Evolutionary conservation across 2,888 invertebrate genomes (phyloP).

Genomic region (Drosophila longiperda): DNA sequence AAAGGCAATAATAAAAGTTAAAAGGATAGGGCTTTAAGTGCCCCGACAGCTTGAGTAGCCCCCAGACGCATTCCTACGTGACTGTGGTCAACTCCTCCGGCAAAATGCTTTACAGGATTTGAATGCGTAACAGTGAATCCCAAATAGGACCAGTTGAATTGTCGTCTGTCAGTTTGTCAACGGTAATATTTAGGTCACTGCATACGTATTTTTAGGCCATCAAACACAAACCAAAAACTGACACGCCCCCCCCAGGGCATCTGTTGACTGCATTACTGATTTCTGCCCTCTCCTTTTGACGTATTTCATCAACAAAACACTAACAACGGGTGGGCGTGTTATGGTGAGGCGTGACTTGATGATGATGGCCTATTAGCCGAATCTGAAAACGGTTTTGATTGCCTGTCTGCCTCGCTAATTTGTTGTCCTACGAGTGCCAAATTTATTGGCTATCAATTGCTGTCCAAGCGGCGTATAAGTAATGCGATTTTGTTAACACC

Average conservation of each 20-base stretch:
- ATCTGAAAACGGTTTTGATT: slow-evolving; percentile 43
- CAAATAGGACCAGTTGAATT: slow-evolving; percentile 58
- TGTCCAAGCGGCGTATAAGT: slow-evolving; percentile 13
- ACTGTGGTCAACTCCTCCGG: slow-evolving; percentile 28
- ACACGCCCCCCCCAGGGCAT: slow-evolving; percentile 27
- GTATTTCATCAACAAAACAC: slow-evolving; percentile 51
- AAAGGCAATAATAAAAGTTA: slow-evolving; percentile 20
- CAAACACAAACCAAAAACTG: slow-evolving; percentile 9
- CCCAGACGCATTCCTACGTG: slow-evolving; percentile 38
- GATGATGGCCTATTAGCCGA: slow-evolving; percentile 27
- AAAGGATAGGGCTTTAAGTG: background rate
- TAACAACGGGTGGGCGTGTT: slow-evolving; percentile 1
- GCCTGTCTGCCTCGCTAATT: slow-evolving; percentile 60
- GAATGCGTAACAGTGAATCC: slow-evolving; percentile 67
- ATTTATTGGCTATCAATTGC: slow-evolving; percentile 17
- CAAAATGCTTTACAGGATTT: slow-evolving; percentile 41
- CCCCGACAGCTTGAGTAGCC: slow-evolving; percentile 5
- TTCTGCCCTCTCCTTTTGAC: slow-evolving; percentile 13
- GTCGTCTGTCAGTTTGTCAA: slow-evolving; percentile 59
- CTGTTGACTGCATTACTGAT: slow-evolving; percentile 20
- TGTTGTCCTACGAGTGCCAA: slow-evolving; percentile 39
- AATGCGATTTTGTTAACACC: slow-evolving; percentile 10
- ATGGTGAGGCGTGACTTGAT: slow-evolving; percentile 28
- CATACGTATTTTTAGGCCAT: slow-evolving; percentile 63
- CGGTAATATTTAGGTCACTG: slow-evolving; percentile 71